Percentiles rank a stretch among this genome's conserved stretches.
phyloP scores from a whole-genome alignment of 2,113 vertebrate species.

The Pseudorhombus dupliciocellatus region DNA sequence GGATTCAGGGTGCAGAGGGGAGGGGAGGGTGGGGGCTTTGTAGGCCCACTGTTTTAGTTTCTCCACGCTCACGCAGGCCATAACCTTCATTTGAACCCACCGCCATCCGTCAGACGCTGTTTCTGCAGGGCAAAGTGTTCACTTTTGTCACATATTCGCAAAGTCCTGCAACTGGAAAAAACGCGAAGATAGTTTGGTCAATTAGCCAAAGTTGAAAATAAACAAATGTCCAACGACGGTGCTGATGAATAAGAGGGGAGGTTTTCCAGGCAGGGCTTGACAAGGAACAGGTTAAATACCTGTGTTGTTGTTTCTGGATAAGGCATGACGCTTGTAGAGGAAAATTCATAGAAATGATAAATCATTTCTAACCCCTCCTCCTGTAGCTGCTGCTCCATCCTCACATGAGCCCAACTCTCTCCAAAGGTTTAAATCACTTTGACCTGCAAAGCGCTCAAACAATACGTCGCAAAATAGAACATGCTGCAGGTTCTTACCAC shows the following conservation, averaged over 20 bases:
- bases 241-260: conserved; percentile 67
- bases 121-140: conserved; percentile 50
- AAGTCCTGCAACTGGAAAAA: conserved; percentile 65
- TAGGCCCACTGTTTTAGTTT: conserved; percentile 67
- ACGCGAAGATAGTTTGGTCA: conserved; percentile 78
- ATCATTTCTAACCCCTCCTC: conserved; percentile 64
- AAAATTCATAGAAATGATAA: conserved; percentile 79
- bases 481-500: conserved; percentile 68
- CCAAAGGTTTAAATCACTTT: conserved; percentile 79
- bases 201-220: conserved; percentile 81
- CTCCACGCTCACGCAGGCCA: conserved; percentile 57
- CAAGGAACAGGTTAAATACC: conserved; percentile 84
- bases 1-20: conserved; percentile 52
- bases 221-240: conserved; percentile 79
- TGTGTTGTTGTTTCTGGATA: conserved; percentile 84
- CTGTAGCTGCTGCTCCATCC: conserved; percentile 45
- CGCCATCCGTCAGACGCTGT: conserved; percentile 70
- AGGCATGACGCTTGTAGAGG: conserved; percentile 71
- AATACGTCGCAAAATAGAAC: conserved; percentile 61
- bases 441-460: conserved; percentile 61
- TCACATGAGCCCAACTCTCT: conserved; percentile 64
- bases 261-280: conserved; percentile 77
- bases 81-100: conserved; percentile 81
- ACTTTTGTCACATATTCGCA: conserved; percentile 37
- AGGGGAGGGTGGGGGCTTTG: conserved; percentile 29